phyloP scores from a whole-genome alignment of 2,113 vertebrate genomes.

The Columba livia region DNA sequence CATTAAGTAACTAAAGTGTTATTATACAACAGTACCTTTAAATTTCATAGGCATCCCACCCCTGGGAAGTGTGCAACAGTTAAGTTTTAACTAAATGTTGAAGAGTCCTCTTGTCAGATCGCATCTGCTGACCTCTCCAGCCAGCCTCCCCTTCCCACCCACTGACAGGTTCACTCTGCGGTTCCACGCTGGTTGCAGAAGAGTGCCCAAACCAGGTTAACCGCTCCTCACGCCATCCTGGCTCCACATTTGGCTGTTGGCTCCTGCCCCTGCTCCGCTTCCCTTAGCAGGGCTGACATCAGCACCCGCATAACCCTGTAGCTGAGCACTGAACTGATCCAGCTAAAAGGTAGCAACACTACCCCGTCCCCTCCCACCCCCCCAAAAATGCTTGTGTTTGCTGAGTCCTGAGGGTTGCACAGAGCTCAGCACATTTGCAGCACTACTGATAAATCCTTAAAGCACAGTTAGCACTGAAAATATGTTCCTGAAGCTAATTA shows the following conservation, averaged over 20 bases:
- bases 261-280: fast-evolving
- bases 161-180: fast-evolving
- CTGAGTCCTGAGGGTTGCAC: not conserved
- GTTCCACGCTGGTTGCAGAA: fast-evolving
- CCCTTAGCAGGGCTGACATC: not conserved
- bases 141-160: no score
- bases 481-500: not conserved
- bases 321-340: not conserved
- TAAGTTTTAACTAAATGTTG: not conserved
- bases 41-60: not conserved
- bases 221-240: fast-evolving
- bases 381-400: not conserved
- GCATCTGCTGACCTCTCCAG: not conserved
- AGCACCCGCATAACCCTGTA: fast-evolving
- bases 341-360: not conserved
- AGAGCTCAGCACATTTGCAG: not conserved
- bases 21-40: not conserved
- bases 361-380: no score
- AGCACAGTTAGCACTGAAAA: not conserved
- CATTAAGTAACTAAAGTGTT: not conserved
- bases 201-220: not conserved
- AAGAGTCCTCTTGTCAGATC: fast-evolving
- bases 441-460: not conserved
- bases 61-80: not conserved
- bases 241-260: fast-evolving